Conservation (phyloP, 2,888 invertebrate genomes). For the Microchrysa polita region DNA sequence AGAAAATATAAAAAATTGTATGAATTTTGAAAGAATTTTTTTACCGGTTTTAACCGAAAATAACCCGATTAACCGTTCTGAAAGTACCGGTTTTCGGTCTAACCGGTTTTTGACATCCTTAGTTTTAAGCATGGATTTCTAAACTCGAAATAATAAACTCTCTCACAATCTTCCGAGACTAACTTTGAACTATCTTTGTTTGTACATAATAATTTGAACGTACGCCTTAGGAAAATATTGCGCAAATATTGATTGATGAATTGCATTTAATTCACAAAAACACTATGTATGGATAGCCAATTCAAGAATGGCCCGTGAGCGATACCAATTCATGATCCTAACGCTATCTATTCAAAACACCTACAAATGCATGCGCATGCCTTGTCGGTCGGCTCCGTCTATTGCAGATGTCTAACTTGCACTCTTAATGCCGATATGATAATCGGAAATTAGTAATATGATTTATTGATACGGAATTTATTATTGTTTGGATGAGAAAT, state of each 20-base stretch:
- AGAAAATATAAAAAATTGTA: no score
- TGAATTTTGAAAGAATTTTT: no score
- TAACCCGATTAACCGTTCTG: no score
- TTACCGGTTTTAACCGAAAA: no score
- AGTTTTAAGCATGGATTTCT: no score
- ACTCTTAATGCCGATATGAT: constrained; percentile 1
- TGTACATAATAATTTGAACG: constrained; percentile 26
- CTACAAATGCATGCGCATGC: background rate
- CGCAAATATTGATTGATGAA: constrained; percentile 17
- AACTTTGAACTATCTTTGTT: no score
- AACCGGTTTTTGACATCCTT: no score
- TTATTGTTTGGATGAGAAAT: constrained; percentile 18
- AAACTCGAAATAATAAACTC: no score
- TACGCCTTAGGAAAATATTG: constrained; percentile 1
- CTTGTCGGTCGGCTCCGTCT: no score
- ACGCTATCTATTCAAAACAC: constrained; percentile 22
- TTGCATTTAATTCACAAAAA: constrained; percentile 28
- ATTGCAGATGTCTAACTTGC: constrained; percentile 16
- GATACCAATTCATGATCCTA: background rate
- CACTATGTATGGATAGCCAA: background rate
- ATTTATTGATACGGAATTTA: constrained; percentile 22
- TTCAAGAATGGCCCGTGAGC: background rate
- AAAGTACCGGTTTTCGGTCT: no score
- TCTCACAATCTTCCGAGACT: background rate
- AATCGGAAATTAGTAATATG: constrained; percentile 26